These are phyloP conservation scores for Labeo calbasu DNA, from an alignment of 2,797 vertebrate species.

Conservation along the genomic window DNA sequence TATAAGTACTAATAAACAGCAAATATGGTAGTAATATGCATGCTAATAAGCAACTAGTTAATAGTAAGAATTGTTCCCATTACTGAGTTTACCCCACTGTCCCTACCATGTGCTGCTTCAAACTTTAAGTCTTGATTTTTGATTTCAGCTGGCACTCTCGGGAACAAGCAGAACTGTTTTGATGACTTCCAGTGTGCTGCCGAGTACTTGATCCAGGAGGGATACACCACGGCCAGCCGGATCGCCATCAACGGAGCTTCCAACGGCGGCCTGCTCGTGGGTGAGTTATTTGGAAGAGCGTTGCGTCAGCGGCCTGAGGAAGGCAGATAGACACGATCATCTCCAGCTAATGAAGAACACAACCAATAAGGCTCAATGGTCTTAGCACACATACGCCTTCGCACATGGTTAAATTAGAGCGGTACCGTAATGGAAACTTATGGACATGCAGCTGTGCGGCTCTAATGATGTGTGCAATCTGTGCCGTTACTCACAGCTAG, in stretches of 20 bases:
- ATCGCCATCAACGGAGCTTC: constrained; percentile 79
- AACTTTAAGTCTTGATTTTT: neutral
- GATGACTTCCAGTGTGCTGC: constrained; percentile 81
- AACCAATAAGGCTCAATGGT: neutral
- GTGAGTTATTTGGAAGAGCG: constrained; percentile 58
- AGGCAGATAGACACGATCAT: neutral
- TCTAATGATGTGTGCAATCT: constrained; percentile 18
- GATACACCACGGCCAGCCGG: constrained; percentile 69
- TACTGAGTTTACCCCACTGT: neutral
- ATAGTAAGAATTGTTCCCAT: too few relatives aligned
- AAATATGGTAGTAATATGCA: too few relatives aligned
- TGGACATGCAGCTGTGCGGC: neutral
- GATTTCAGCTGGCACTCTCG: constrained; percentile 70
- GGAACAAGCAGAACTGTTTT: constrained; percentile 80
- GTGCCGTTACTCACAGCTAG: constrained; percentile 16
- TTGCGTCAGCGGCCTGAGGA: neutral
- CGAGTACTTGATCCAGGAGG: constrained; percentile 75
- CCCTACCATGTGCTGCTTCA: neutral
- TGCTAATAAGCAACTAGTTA: too few relatives aligned
- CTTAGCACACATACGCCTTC: neutral
- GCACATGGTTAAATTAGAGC: neutral
- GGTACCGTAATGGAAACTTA: neutral
- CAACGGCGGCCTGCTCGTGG: constrained; percentile 80
- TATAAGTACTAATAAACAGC: too few relatives aligned
- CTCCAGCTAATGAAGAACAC: neutral